Base-by-base conservation (phyloP, 2,113 vertebrate genomes). In the sheep (Ovis aries) region DNA sequence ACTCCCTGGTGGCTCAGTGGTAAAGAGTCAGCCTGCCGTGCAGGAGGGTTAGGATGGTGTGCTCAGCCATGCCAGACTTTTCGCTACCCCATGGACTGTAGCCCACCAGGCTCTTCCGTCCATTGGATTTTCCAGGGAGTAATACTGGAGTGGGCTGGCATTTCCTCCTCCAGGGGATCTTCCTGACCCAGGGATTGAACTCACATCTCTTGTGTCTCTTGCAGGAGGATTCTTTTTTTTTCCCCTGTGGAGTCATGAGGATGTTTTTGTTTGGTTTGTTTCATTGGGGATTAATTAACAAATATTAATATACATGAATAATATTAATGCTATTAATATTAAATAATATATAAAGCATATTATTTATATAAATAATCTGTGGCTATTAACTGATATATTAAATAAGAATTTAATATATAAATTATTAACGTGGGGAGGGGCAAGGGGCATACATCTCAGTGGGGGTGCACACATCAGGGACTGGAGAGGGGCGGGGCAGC, bases 361-460 rank as follows among this genome's bases (percentile, higher is more conserved):
- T 17, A 33, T 19, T 67, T 67, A n/a, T 19, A 71, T 40, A 71
- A 40, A 40, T 71, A 71, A 40, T 40, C 23, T 71, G 5, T 40
- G 19, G 7, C 12, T 71, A 71, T 64, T 40, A 71, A 71, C 67
- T 71, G n/a, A 40, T 12, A 40, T 71, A 12, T 23, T 40, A 71
- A 71, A 40, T 71, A 98, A 98, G 98, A 98, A 99, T 98, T 99
- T 98, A 99, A 98, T 99, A 98, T 99, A 99, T 98, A 99, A 99
- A 99, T 99, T 99, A 99, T 98, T 98, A 98, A 98, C 97, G 98
- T 92, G 94, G 98, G 96, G 48, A 17, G 78, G 95, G 97, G 95
- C 74, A 5, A 74, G 96, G 98, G 98, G 98, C 94, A 97, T 97
- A 97, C 95, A 97, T 97, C 3, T 94, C 95, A 88, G 90, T 98